Base-by-base conservation (phyloP, 2,888 invertebrate species). In the Digitonthophagus gazella region DNA sequence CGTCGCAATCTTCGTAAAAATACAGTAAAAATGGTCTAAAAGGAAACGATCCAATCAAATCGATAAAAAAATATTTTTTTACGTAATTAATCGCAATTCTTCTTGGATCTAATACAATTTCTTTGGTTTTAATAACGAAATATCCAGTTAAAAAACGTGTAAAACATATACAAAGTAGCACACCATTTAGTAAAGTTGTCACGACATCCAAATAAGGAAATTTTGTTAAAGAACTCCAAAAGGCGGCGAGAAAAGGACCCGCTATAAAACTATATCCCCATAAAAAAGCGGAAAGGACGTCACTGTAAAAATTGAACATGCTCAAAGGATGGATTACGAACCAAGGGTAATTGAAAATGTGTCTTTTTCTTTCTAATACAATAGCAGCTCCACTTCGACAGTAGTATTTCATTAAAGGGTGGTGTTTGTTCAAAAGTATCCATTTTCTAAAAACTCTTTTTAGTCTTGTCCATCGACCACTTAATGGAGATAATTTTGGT, bases 301-400 rank as follows among this genome's bases (percentile, higher is more conserved):
- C 72, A 15, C 67, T 44, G 19, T 55, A 64, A 28, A 71, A 11
- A 54, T 63, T 64, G 14, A 74, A 56, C 16, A 58, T 67, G 69
- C 82, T 82, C 72, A 76, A 81, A 0, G 82, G 82, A 72, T 82
- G 82, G 69, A 82, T 78, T 15, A 80, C 69, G 79, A 79, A 82
- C 78, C 79, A 78, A 19, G 78, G 54, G 0, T 68, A 15, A 4
- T 78, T 78, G 18, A 76, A 76, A 4, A 79, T 77, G 22, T 83
- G 82, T 18, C 79, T 73, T 68, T 76, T 77, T 67, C 78, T 81
- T 68, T 82, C 82, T 15, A 77, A 75, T n/a, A 75, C 74, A 3
- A 82, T 74, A 1, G 82, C 78, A 0, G 80, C 78, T n/a, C 73
- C 73, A 70, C 83, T 83, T 20, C 81, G 76, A 16, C 82, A 74